Base-by-base conservation (phyloP, 2,888 invertebrate species). In the Mythimna vitellina region DNA sequence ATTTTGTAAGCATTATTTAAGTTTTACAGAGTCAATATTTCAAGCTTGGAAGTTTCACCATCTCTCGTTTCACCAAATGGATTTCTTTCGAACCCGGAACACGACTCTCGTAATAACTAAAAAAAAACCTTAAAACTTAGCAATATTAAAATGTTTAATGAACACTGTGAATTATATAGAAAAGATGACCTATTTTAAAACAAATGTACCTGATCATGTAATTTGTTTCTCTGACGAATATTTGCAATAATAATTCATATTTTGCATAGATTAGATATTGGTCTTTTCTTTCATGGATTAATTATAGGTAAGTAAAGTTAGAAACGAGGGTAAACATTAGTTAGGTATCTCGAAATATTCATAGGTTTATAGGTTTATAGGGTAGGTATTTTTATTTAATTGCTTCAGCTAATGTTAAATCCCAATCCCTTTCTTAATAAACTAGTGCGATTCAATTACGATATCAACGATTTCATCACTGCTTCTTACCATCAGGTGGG, bases 241-340 rank as follows among this genome's bases (percentile, higher is more conserved):
- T 53, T 76, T 67, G 17, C 10, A 53, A n/a, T 58, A 17, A 32
- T 29, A 4, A 56, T 25, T 51, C 8, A 14, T 20, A 20, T 22
- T 22, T 73, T 74, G 25, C 20, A 14, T 12, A 14, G 1, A 17
- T 46, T 51, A 53, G 9, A 4, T 20, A 25, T 14, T 10, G 32
- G 29, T 29, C 38, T 65, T 56, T 56, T 22, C 14, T 38, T 0
- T 32, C 0, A 20, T n/a, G 12, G 10, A 22, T 51, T 14, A 22
- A 25, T 8, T 64, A 58, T 22, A 12, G 20, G n/a, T 53, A 65
- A n/a, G 25, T 53, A 65, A 65, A 51, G 7, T 62, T 57, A 38
- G 42, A 62, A 51, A 9, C 14, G 1, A 53, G 25, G 46, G 22
- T 1, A 49, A 17, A 62, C 9, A 6, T 53, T 32, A 20, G 12